Evolutionary conservation across 2,888 invertebrate species (phyloP), one percentile per base, ranked within the genome.

Genomic region (Podabrus alpinus): DNA sequence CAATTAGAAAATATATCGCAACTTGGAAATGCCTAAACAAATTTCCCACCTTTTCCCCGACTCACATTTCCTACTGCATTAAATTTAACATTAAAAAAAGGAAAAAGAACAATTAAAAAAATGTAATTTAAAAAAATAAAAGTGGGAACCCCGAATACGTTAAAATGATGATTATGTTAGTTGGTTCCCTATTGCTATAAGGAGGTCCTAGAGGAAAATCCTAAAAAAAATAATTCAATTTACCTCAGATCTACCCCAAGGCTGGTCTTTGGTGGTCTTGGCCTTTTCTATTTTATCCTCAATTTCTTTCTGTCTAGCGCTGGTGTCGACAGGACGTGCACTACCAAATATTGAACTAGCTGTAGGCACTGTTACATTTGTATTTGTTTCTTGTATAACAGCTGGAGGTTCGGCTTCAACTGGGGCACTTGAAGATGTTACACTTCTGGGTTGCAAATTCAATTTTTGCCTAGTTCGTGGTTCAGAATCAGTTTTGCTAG

Each of bases 311-410:
- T 97, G 97, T 81, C 94, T 92, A 66, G 95, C 94, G 69, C 95
- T 93, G 1, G 98, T 98, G 86, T 98, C 97, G 0, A 98, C 98
- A 0, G 98, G 98, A 86, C 95, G 96, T 15, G 98, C 98, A 25
- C 92, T 94, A n/a, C 98, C 98, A 86, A 98, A 98, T 80, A 98
- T 97, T 73, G 93, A 94, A 66, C 92, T 91, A 10, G 90, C 89
- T 71, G 89, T 86, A n/a, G 90, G 86, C 59, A 87, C 85, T 10
- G 85, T 80, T 21, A 80, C 79, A 25, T 79, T 76, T 19, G 82
- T 79, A 66, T 80, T 78, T 81, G 79, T 86, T 82, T 78, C 88
- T 19, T 79, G 82, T 69, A 7, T 75, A 24, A 75, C 72, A 69
- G 71, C 88, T 84, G 88, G 88, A 59, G 85, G 73, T 75, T 90